phyloP scores from a whole-genome alignment of 1,140 invertebrate species.

The Drosophila cardini region DNA sequence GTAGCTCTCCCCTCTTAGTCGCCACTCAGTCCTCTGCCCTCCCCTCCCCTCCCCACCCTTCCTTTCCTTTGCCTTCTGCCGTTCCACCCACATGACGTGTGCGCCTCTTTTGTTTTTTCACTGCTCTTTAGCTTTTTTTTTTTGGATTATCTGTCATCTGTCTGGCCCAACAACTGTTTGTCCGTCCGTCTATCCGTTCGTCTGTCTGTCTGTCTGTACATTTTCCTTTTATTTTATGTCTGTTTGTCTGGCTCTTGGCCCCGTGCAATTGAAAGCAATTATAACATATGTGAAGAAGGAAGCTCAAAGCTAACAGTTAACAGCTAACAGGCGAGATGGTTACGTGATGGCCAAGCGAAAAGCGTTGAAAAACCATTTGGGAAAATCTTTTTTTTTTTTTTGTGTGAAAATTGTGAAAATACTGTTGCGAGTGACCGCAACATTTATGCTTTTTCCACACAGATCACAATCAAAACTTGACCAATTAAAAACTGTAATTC shows the following conservation, averaged over 20 bases:
- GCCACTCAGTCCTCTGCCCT: not conserved
- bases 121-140: slow-evolving; percentile 29
- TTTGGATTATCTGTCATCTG: slow-evolving; percentile 72
- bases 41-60: not conserved
- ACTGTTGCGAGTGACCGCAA: slow-evolving; percentile 42
- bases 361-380: slow-evolving; percentile 33
- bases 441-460: slow-evolving; percentile 39
- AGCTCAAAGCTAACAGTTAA: slow-evolving; percentile 14
- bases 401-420: slow-evolving; percentile 39
- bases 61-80: not conserved
- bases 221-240: slow-evolving; percentile 40
- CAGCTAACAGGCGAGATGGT: slow-evolving; percentile 19
- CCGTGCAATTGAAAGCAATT: slow-evolving; percentile 74
- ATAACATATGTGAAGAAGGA: slow-evolving; percentile 64
- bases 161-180: slow-evolving; percentile 59
- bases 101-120: slow-evolving; percentile 22
- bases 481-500: slow-evolving; percentile 50
- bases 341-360: slow-evolving; percentile 39
- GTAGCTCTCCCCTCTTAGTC: too few relatives aligned
- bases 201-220: slow-evolving; percentile 4
- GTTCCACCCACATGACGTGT: slow-evolving; percentile 34
- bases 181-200: slow-evolving; percentile 39
- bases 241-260: slow-evolving; percentile 44
- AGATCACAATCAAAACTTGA: slow-evolving; percentile 43
- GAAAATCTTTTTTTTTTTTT: not conserved